Conservation (phyloP, 2,113 vertebrate genomes). For the Jacana jacana region DNA sequence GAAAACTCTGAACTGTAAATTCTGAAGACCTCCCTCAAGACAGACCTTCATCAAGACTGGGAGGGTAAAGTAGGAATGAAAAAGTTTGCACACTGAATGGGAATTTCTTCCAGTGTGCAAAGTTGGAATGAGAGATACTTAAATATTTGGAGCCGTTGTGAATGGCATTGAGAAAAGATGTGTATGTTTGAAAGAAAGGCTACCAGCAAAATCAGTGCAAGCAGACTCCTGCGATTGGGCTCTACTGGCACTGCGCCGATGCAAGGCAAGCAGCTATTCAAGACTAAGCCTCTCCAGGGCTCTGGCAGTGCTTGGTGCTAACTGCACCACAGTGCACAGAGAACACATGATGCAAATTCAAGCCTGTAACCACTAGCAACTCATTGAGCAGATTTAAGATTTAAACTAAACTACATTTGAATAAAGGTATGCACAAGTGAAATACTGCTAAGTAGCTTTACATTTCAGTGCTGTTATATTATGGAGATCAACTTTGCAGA, state of each 20-base stretch:
- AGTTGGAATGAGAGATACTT: background rate
- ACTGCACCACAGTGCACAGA: background rate
- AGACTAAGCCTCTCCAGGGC: background rate
- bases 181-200: background rate
- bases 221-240: background rate
- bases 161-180: background rate
- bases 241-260: background rate
- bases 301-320: background rate
- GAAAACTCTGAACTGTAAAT: background rate
- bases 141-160: background rate
- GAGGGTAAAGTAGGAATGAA: background rate
- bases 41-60: background rate
- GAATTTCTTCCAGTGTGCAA: background rate
- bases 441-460: background rate
- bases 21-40: background rate
- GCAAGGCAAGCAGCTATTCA: background rate
- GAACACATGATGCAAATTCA: background rate
- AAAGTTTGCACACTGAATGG: background rate
- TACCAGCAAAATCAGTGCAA: background rate
- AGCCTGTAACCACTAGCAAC: slow-evolving; percentile 13
- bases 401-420: background rate
- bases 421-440: background rate
- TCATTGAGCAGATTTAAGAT: background rate
- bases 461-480: background rate
- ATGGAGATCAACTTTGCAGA: background rate